Percentiles rank a stretch among this genome's conserved stretches.
These are phyloP conservation scores for Drosophila mimica DNA, from an alignment of 2,888 invertebrate genomes.

Conservation along the genomic window DNA sequence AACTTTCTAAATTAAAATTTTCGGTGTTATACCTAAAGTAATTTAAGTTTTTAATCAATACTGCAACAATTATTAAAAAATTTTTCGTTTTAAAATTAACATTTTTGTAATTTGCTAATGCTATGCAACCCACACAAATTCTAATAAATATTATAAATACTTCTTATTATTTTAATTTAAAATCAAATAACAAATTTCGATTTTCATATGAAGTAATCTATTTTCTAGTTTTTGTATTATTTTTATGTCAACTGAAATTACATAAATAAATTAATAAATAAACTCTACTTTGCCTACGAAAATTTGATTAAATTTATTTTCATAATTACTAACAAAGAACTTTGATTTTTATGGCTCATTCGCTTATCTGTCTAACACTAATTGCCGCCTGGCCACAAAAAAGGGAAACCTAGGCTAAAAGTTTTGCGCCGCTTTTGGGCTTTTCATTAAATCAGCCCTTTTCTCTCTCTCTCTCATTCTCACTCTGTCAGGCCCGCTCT, in stretches of 20 bases:
- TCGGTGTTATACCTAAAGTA: too few relatives aligned
- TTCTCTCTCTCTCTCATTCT: background rate
- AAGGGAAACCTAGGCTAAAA: slow-evolving; percentile 17
- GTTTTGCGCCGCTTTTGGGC: slow-evolving; percentile 25
- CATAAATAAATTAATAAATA: background rate
- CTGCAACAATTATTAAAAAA: too few relatives aligned
- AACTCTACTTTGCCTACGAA: background rate
- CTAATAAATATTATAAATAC: background rate
- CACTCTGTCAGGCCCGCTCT: background rate
- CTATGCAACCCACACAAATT: background rate
- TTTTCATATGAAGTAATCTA: background rate
- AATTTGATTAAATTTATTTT: background rate
- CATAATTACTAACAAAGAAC: background rate
- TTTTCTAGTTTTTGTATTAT: background rate
- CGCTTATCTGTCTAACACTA: slow-evolving; percentile 51
- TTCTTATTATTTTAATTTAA: background rate
- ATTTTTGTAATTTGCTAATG: too few relatives aligned
- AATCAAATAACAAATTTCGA: background rate
- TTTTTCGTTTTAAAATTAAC: too few relatives aligned
- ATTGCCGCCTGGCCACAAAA: slow-evolving; percentile 53
- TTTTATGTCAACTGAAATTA: background rate
- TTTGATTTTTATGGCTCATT: slow-evolving; percentile 24
- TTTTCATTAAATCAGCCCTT: slow-evolving; percentile 31
- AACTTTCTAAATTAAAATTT: too few relatives aligned
- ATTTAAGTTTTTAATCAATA: too few relatives aligned